A percentile compares a stretch with the other conserved stretches of the same genome.
Conservation (phyloP, 35 echinoderm and acorn worm genomes). For the Ptychodera flava region DNA sequence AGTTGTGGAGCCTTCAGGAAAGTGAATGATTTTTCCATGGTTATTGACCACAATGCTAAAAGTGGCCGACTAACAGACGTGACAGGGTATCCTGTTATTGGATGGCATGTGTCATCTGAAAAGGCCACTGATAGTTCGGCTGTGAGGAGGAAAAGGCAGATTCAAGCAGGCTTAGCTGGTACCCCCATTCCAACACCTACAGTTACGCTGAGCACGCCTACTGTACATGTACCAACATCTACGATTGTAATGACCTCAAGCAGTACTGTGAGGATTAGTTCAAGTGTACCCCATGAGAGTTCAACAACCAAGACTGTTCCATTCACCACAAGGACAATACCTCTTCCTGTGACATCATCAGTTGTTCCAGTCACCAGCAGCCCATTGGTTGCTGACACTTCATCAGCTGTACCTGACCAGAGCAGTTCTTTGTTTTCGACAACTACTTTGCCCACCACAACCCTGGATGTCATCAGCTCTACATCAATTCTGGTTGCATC, state of each 20-base stretch:
- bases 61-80: slow-evolving; percentile 13
- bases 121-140: background rate
- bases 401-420: background rate
- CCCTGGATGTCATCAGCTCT: background rate
- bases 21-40: background rate
- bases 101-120: slow-evolving; percentile 19
- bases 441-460: background rate
- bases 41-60: slow-evolving; percentile 26
- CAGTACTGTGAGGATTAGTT: background rate
- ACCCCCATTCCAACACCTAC: slow-evolving; percentile 23
- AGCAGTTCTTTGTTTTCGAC: background rate
- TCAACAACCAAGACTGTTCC: background rate
- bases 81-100: slow-evolving; percentile 9
- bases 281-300: background rate
- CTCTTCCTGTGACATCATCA: background rate
- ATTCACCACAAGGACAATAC: background rate
- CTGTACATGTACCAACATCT: background rate
- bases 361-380: background rate
- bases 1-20: background rate
- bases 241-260: background rate
- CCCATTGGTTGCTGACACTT: background rate
- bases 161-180: background rate
- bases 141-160: slow-evolving; percentile 4
- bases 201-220: slow-evolving; percentile 1
- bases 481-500: background rate